phyloP scores from a whole-genome alignment of 2,888 invertebrate species.

The Nemotelus nigrinus region DNA sequence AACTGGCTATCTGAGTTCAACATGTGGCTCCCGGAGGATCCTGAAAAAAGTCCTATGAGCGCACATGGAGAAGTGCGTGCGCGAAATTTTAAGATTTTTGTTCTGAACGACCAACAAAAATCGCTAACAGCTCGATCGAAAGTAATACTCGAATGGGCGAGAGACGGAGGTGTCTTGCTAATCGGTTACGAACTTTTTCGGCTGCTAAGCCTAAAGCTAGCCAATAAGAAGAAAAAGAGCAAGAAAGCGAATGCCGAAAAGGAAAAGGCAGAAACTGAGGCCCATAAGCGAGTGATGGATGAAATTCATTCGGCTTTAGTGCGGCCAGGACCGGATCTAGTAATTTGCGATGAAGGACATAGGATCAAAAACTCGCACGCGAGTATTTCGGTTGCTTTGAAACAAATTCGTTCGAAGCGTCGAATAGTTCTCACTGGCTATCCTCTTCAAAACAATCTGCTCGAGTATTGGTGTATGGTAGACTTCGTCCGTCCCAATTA shows the following conservation, averaged over 20 bases:
- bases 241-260: conserved; percentile 58
- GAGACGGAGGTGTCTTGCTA: conserved; percentile 89
- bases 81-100: conserved; percentile 86
- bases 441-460: conserved; percentile 95
- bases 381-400: conserved; percentile 93
- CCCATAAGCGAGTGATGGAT: conserved; percentile 80
- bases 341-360: conserved; percentile 97
- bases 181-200: conserved; percentile 98
- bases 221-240: conserved; percentile 69
- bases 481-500: conserved; percentile 98
- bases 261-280: conserved; percentile 67
- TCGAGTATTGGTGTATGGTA: conserved; percentile 99
- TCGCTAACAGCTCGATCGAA: conserved; percentile 87
- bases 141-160: conserved; percentile 87
- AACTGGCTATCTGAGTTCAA: conserved; percentile 98
- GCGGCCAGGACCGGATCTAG: conserved; percentile 91
- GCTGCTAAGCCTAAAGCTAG: conserved; percentile 82
- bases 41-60: conserved; percentile 68
- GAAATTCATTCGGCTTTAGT: conserved; percentile 87
- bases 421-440: conserved; percentile 97
- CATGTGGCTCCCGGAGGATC: conserved; percentile 91
- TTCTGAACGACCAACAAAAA: conserved; percentile 94
- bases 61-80: conserved; percentile 77
- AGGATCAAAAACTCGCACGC: conserved; percentile 98
- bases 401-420: conserved; percentile 93